Evolutionary conservation across 2,113 vertebrate species (phyloP).

Genomic region (Tauraco erythrolophus): DNA sequence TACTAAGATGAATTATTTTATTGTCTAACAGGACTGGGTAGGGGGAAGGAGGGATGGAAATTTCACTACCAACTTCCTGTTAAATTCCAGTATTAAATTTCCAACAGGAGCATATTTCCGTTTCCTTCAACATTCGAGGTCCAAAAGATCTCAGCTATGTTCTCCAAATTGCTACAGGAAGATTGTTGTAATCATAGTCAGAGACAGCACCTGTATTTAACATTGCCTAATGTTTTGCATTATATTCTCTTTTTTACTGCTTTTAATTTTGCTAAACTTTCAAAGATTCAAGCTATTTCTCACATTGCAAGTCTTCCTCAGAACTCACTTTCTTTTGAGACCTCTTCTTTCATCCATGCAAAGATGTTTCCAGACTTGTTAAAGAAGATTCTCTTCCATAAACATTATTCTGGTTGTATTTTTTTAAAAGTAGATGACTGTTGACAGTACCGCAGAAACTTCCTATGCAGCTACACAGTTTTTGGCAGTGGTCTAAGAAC

Average conservation of each 20-base stretch:
- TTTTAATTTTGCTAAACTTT: background rate
- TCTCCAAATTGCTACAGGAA: background rate
- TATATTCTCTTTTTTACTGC: background rate
- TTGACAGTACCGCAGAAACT: rapidly evolving
- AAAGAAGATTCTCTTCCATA: background rate
- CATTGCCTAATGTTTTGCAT: background rate
- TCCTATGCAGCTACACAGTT: background rate
- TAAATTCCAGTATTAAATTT: background rate
- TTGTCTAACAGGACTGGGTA: background rate
- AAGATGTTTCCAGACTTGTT: background rate
- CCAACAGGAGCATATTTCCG: background rate
- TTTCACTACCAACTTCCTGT: background rate
- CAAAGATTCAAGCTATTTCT: background rate
- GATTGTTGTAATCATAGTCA: background rate
- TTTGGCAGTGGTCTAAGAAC: background rate
- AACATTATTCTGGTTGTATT: background rate
- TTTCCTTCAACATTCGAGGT: background rate
- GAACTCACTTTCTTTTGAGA: background rate
- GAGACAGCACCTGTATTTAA: background rate
- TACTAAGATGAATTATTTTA: background rate
- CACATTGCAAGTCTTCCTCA: background rate
- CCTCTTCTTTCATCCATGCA: background rate
- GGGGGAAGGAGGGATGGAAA: background rate
- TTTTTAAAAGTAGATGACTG: background rate
- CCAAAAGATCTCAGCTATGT: background rate